A percentile compares a stretch with the other conserved stretches of the same genome.
Evolutionary conservation across 2,113 vertebrate species (phyloP).

Genomic region (Vidua macroura): DNA sequence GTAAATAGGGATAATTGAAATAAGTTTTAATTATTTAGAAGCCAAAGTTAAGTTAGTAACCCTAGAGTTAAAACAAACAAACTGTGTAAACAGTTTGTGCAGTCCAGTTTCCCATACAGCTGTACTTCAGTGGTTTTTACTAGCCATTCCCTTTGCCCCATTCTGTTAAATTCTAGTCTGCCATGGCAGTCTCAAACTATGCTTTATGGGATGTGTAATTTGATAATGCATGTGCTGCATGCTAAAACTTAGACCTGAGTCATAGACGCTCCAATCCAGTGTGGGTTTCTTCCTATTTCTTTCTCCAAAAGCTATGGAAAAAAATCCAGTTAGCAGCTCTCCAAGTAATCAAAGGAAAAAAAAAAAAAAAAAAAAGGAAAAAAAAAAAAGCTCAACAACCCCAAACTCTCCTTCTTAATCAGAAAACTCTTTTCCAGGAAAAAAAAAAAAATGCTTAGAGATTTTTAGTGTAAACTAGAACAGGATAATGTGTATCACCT

Average conservation of each 20-base stretch:
- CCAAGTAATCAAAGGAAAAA: not conserved
- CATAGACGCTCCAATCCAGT: not conserved
- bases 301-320: not conserved
- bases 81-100: not conserved
- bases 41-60: not conserved
- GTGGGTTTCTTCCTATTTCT: not conserved
- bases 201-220: not conserved
- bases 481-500: not conserved
- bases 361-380: not conserved
- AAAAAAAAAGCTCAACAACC: not conserved
- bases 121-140: not conserved
- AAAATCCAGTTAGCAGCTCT: not conserved
- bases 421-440: not conserved
- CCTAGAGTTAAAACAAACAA: not conserved
- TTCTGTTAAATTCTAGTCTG: not conserved
- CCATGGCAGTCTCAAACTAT: not conserved
- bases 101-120: not conserved
- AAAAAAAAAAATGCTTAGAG: not conserved
- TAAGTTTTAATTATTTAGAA: conserved; percentile 2
- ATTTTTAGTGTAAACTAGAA: not conserved
- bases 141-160: not conserved
- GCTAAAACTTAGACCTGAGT: not conserved
- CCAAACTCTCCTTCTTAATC: not conserved
- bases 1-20: not conserved
- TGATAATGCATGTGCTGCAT: not conserved